Conservation (phyloP, 2,113 vertebrate species). For the Terrapene triunguis region DNA sequence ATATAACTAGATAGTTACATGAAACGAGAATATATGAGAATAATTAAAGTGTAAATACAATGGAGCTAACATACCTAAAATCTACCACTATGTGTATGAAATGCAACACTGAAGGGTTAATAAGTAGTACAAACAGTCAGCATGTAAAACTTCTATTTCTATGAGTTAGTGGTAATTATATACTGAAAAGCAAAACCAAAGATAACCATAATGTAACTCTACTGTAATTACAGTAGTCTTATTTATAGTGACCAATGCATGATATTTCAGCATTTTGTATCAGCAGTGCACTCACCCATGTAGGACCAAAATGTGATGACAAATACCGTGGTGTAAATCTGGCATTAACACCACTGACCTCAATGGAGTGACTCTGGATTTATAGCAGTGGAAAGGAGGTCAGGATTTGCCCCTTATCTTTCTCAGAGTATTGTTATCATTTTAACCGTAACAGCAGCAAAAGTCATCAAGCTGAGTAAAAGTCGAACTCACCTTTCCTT, state of each 20-base stretch:
- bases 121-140: not conserved
- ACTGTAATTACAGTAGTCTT: not conserved
- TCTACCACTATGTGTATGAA: not conserved
- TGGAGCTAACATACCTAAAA: fast-evolving
- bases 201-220: not conserved
- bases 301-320: not conserved
- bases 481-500: conserved; percentile 89
- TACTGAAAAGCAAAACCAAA: not conserved
- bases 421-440: not conserved
- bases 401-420: not conserved
- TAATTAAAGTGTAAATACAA: not conserved
- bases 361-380: not conserved
- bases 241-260: not conserved
- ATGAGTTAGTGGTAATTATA: not conserved
- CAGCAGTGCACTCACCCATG: not conserved
- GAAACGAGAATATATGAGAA: not conserved
- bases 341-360: not conserved
- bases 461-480: not conserved
- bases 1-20: not conserved
- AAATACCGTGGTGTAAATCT: not conserved
- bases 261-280: not conserved
- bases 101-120: not conserved
- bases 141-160: not conserved
- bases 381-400: not conserved
- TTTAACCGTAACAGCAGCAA: not conserved